Evolutionary conservation across 1,140 invertebrate species (phyloP).

Genomic region (Laodelphax striatellus): DNA sequence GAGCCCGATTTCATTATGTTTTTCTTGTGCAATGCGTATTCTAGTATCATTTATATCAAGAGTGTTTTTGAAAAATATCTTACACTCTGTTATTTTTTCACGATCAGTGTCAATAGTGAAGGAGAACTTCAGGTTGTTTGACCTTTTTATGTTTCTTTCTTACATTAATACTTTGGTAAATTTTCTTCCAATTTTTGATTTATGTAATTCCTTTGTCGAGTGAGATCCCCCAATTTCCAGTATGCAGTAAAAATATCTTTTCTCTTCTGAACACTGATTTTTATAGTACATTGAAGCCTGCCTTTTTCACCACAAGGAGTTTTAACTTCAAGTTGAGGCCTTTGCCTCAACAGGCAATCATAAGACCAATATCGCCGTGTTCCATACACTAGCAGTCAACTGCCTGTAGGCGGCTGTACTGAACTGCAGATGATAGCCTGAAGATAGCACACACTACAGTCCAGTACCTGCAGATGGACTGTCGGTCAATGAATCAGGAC

Average conservation of each 20-base stretch:
- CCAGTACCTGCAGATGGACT: no score
- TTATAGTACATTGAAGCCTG: no score
- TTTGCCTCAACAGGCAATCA: no score
- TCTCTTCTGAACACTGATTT: no score
- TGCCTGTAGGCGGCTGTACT: no score
- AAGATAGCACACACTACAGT: no score
- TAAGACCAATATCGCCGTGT: no score
- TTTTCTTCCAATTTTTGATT: background rate
- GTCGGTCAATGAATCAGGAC: no score
- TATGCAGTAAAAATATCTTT: background rate
- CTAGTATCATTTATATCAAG: background rate
- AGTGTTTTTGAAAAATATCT: background rate
- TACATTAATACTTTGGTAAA: background rate
- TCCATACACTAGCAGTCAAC: no score
- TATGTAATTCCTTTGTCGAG: background rate
- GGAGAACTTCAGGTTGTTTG: background rate
- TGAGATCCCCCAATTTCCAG: background rate
- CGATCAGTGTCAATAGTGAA: background rate
- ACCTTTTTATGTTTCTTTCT: background rate
- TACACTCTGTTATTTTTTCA: background rate
- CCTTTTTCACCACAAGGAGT: no score
- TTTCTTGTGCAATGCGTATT: background rate
- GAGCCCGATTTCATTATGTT: background rate
- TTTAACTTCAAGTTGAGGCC: no score
- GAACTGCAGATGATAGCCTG: no score